phyloP scores from a whole-genome alignment of 64 coral and sea anemone species.

The Porites lutea region DNA sequence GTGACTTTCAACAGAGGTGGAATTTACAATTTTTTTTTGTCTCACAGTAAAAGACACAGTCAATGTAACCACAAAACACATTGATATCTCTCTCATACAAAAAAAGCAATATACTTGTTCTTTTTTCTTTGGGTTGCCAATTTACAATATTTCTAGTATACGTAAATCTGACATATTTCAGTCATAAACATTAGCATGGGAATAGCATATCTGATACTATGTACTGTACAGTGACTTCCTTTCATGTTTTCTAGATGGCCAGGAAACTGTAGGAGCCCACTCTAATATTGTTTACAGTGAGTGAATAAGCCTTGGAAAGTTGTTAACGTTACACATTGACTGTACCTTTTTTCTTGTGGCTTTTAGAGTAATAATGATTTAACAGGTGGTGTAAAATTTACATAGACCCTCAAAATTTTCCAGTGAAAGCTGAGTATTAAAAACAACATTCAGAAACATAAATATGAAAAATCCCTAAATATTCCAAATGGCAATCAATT shows the following conservation, averaged over 20 bases:
- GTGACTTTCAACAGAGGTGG: no score
- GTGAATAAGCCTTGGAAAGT: no score
- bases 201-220: no score
- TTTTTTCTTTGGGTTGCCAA: no score
- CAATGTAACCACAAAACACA: background rate
- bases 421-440: background rate
- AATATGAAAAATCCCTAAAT: background rate
- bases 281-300: no score
- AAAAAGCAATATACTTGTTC: no score
- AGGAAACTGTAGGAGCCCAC: no score
- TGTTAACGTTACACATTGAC: no score
- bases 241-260: background rate
- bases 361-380: no score
- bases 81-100: background rate
- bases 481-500: background rate
- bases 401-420: background rate
- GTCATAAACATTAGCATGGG: background rate
- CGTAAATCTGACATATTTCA: no score
- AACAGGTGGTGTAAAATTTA: background rate
- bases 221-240: background rate
- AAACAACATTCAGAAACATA: background rate
- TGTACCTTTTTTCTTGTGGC: no score
- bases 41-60: background rate
- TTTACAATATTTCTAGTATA: no score
- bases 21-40: background rate